Percentiles rank a stretch among this genome's conserved stretches.
These are phyloP conservation scores for Heliconius hermathena DNA, from an alignment of 1,140 invertebrate genomes.

Conservation along the genomic window DNA sequence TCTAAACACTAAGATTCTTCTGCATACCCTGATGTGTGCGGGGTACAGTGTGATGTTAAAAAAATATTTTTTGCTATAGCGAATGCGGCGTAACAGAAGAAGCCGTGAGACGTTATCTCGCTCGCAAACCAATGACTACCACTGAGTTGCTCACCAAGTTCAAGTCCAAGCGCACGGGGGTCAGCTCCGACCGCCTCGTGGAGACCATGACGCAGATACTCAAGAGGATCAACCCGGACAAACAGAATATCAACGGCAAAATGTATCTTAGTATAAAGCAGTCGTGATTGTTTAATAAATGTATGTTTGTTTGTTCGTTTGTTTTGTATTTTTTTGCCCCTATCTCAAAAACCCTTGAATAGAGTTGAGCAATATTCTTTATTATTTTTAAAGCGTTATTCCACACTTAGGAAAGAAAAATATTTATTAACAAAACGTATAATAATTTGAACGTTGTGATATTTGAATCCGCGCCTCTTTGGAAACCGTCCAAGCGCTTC, in stretches of 20 bases:
- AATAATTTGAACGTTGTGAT: no score
- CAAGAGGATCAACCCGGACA: constrained; percentile 96
- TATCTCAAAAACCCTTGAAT: not conserved
- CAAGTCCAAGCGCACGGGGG: constrained; percentile 96
- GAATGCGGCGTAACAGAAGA: constrained; percentile 97
- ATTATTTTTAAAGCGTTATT: no score
- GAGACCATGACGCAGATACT: constrained; percentile 96
- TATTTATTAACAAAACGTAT: no score
- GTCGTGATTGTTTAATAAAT: constrained; percentile 44
- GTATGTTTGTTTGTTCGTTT: not conserved
- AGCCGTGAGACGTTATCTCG: constrained; percentile 94
- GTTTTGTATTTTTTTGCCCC: not conserved
- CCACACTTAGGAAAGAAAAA: no score
- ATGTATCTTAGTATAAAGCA: constrained; percentile 95
- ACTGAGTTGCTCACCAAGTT: constrained; percentile 97
- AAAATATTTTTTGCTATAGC: constrained; percentile 69
- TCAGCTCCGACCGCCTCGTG: constrained; percentile 94
- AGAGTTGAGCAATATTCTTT: no score
- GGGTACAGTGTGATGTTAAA: no score
- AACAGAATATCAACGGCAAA: constrained; percentile 95
- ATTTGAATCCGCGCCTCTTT: no score
- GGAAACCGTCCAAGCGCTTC: no score
- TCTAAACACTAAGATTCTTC: no score
- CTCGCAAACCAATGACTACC: constrained; percentile 97
- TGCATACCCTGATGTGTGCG: no score